A percentile compares a stretch with the other conserved stretches of the same genome.
phyloP scores from a whole-genome alignment of 64 coral and sea anemone genomes.

The Acropora yongei region DNA sequence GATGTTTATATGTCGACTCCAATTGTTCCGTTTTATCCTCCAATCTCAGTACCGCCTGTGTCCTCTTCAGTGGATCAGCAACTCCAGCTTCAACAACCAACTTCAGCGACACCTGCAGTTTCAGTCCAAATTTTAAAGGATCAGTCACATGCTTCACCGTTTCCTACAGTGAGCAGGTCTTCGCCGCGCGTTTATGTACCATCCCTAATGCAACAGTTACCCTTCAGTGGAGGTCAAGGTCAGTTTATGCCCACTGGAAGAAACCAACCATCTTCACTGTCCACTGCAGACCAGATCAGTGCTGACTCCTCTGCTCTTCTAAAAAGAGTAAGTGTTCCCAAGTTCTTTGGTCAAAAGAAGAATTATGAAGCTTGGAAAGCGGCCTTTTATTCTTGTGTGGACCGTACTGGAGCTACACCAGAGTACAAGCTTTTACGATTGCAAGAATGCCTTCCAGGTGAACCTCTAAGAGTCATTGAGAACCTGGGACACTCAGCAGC shows the following conservation, averaged over 20 bases:
- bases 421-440: too few species aligned
- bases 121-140: neutral
- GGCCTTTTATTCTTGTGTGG: too few species aligned
- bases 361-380: too few species aligned
- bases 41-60: too few species aligned
- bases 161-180: neutral
- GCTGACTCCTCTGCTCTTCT: neutral
- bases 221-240: neutral
- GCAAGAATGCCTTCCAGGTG: too few species aligned
- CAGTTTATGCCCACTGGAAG: neutral
- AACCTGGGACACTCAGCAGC: too few species aligned
- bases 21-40: neutral
- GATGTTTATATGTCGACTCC: neutral
- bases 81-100: neutral
- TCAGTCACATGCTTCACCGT: neutral
- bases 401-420: too few species aligned
- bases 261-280: neutral
- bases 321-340: constrained; percentile 4
- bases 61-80: neutral
- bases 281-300: neutral
- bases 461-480: too few species aligned
- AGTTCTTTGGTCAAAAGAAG: too few species aligned
- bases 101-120: neutral
- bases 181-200: too few species aligned
- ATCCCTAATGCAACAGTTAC: too few species aligned